Evolutionary conservation across 2,113 vertebrate species (phyloP).

Genomic region (Chascanopsetta lugubris): DNA sequence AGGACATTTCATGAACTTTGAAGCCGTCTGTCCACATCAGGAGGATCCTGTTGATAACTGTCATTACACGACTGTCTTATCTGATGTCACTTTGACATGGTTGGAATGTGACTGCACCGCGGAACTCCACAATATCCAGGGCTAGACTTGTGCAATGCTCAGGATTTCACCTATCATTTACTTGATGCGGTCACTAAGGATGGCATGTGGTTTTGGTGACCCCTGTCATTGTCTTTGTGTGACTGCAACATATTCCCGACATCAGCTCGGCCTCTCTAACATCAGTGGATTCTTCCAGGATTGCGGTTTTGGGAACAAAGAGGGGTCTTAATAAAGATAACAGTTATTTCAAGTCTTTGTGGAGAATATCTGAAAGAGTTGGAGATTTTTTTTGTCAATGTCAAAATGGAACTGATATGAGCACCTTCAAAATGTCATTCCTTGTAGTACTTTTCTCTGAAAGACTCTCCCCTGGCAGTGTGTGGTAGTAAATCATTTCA

Average conservation of each 20-base stretch:
- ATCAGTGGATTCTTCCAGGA: neutral
- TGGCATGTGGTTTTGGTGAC: neutral
- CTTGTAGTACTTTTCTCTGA: neutral
- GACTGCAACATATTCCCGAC: no score
- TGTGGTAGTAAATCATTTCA: neutral
- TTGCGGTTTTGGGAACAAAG: neutral
- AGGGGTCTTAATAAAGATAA: neutral
- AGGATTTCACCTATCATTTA: neutral
- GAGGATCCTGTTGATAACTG: constrained; percentile 52
- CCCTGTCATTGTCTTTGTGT: neutral
- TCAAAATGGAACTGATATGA: neutral
- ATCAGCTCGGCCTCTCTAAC: no score
- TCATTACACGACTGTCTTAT: constrained; percentile 65
- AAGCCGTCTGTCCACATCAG: constrained; percentile 57
- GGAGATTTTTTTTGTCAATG: no score
- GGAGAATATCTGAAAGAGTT: no score
- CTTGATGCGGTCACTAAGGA: constrained; percentile 6
- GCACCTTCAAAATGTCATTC: neutral
- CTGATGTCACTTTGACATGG: constrained; percentile 51
- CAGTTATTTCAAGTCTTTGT: no score
- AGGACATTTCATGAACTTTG: constrained; percentile 58
- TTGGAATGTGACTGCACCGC: constrained; percentile 37
- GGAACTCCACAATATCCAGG: constrained; percentile 7
- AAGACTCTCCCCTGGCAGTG: neutral
- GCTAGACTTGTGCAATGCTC: constrained; percentile 5